Evolutionary conservation across 2,113 vertebrate genomes (phyloP), one percentile per base, ranked within the genome.

Genomic region (Centropristis striata): DNA sequence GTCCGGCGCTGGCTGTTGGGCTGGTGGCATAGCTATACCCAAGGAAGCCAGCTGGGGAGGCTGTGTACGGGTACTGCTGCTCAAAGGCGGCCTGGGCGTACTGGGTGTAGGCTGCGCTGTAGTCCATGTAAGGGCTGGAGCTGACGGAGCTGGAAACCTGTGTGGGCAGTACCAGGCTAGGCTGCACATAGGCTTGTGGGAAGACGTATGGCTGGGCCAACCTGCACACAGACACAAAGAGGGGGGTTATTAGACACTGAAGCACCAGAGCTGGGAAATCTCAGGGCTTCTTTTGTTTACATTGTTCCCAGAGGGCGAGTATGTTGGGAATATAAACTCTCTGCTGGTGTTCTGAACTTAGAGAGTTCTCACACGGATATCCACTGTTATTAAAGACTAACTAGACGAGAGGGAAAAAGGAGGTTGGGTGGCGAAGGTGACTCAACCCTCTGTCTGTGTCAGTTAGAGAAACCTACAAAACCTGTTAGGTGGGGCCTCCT

Each of bases 31-130:
- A 99, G 92, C 96, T 89, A 55, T 97, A 96, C 0, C 97, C 96
- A 81, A 97, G 90, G 78, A 97, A 95, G 1, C 96, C 68, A 0
- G 92, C 93, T 0, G 97, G 97, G 0, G 97, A 98, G 79, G 97
- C 95, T 0, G 97, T 96, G 0, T 97, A 99, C 0, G 97, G 97
- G 73, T 97, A 97, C 95, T 97, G 97, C 76, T 99, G 97, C 58
- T 99, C 97, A 1, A 96, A 99, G 93, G 97, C 90, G 63, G 97
- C 95, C 8, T 97, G 94, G 54, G 97, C 96, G 77, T 97, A 99
- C 90, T 98, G 97, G 55, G 93, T 84, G 5, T 97, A 99, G 92
- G 96, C 96, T 0, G 97, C 83, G 0, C 93, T 94, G 94, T 97
- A 98, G 91, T 99, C 97, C 15, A 98, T 93, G 92, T 97, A 99